A percentile compares a stretch with the other conserved stretches of the same genome.
Evolutionary conservation across 2,113 vertebrate species (phyloP).

Genomic region (Ceyx margarethae): DNA sequence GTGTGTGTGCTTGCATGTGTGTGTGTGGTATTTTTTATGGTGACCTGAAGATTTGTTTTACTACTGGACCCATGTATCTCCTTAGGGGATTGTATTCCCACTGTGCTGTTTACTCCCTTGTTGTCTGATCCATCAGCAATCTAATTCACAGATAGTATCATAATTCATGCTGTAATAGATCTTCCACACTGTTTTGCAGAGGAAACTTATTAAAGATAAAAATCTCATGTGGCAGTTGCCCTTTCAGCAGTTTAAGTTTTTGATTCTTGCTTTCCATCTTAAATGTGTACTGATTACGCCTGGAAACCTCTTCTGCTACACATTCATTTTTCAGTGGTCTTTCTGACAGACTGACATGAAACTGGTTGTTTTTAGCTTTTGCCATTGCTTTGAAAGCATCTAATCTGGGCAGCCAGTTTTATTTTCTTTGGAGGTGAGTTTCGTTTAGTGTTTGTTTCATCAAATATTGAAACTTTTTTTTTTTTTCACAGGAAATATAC

Average conservation of each 20-base stretch:
- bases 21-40: slow-evolving; percentile 6
- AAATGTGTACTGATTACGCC: not conserved
- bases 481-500: not conserved
- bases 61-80: not conserved
- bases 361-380: not conserved
- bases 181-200: not conserved
- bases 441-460: not conserved
- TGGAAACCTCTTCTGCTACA: not conserved
- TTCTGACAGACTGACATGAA: not conserved
- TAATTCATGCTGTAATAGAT: slow-evolving; percentile 23
- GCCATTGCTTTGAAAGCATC: not conserved
- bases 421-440: not conserved
- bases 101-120: not conserved
- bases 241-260: slow-evolving; percentile 43
- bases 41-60: slow-evolving; percentile 36
- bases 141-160: not conserved
- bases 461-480: not conserved
- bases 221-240: not conserved
- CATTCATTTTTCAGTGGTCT: not conserved
- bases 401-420: not conserved
- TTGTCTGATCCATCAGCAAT: slow-evolving; percentile 17
- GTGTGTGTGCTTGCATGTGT: not conserved
- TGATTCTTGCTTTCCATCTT: slow-evolving; percentile 27
- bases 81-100: not conserved
- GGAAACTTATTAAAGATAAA: slow-evolving; percentile 37